Percentiles rank a stretch among this genome's conserved stretches.
These are phyloP conservation scores for Metalampra italica DNA, from an alignment of 2,888 invertebrate genomes.

Conservation along the genomic window DNA sequence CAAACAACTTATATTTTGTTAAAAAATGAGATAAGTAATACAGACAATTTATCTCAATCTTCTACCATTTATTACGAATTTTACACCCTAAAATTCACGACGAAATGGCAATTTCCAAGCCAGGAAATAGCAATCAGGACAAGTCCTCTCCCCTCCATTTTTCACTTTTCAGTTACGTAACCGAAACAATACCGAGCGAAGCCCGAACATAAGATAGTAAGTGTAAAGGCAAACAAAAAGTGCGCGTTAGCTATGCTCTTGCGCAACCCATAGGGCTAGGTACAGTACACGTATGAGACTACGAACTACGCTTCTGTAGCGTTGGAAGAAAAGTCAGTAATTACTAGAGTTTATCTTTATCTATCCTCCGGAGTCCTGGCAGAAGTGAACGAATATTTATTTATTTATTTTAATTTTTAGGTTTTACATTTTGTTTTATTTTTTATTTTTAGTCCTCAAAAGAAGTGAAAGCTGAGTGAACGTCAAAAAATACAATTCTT, in stretches of 20 bases:
- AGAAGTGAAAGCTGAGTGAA: too few relatives aligned
- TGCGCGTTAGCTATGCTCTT: slow-evolving; percentile 17
- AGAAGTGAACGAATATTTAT: too few relatives aligned
- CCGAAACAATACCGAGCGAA: neutral
- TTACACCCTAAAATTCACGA: too few relatives aligned
- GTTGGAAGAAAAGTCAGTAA: neutral
- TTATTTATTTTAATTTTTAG: too few relatives aligned
- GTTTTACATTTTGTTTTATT: too few relatives aligned
- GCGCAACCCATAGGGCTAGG: slow-evolving; percentile 25
- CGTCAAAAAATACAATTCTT: too few relatives aligned
- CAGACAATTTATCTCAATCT: too few relatives aligned
- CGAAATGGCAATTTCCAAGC: neutral
- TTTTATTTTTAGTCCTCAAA: too few relatives aligned
- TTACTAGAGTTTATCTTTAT: neutral
- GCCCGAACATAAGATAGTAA: slow-evolving; percentile 20
- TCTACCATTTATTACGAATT: too few relatives aligned
- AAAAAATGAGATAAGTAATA: too few relatives aligned
- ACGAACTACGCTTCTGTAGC: neutral
- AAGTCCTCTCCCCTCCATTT: neutral
- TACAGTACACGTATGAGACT: neutral
- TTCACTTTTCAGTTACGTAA: neutral
- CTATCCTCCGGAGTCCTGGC: too few relatives aligned
- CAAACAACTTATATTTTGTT: too few relatives aligned
- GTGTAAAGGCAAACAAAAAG: slow-evolving; percentile 38
- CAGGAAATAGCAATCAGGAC: neutral